These are phyloP conservation scores for Platyrinchus mystaceus DNA, from an alignment of 2,797 vertebrate species.

Conservation along the genomic window DNA sequence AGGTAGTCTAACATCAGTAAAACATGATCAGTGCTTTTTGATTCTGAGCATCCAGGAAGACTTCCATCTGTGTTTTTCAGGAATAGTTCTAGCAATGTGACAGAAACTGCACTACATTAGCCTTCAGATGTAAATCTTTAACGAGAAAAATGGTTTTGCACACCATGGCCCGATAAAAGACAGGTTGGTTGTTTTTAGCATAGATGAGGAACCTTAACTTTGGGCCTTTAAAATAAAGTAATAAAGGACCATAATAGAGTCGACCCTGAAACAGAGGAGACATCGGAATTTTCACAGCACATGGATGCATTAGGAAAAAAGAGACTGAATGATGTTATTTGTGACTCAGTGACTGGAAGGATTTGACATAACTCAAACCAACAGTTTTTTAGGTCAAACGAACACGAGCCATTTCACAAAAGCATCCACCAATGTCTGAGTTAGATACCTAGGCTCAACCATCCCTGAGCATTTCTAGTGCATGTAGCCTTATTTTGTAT, in stretches of 20 bases:
- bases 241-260: background rate
- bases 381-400: background rate
- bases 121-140: background rate
- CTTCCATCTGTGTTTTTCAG: background rate
- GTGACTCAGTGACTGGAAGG: background rate
- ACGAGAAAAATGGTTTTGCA: background rate
- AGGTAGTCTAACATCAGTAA: background rate
- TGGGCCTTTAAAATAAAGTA: background rate
- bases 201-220: background rate
- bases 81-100: background rate
- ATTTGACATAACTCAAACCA: background rate
- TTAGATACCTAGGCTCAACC: background rate
- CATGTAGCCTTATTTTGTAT: background rate
- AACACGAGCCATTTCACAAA: background rate
- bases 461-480: background rate
- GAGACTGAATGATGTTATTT: background rate
- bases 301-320: background rate
- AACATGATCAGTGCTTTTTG: background rate
- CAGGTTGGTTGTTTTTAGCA: background rate
- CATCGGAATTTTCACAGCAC: background rate
- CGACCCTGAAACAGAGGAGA: background rate
- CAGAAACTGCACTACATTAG: background rate
- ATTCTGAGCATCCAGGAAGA: background rate
- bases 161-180: background rate
- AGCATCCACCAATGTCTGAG: background rate